A percentile compares a stretch with the other conserved stretches of the same genome.
These are phyloP conservation scores for Eudasyphora cyanicolor DNA, from an alignment of 2,888 invertebrate genomes.

Conservation along the genomic window DNA sequence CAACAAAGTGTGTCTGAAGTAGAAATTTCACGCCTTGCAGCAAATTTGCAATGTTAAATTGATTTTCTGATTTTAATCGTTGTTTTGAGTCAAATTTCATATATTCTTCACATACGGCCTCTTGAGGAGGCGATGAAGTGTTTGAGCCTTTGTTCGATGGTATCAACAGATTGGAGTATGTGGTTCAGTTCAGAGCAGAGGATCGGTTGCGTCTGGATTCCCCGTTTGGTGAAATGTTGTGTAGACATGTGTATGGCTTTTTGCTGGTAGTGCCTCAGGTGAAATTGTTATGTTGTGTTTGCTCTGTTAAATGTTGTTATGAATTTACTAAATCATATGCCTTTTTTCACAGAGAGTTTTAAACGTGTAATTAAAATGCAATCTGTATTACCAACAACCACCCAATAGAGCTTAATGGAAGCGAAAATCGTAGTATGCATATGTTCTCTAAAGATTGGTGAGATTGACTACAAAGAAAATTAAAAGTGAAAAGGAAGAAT, in stretches of 20 bases:
- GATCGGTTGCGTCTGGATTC: background rate
- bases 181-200: background rate
- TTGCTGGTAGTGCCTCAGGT: conserved; percentile 40
- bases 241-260: background rate
- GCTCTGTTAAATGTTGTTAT: conserved; percentile 69
- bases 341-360: conserved; percentile 61
- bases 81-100: conserved; percentile 68
- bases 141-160: background rate
- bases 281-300: conserved; percentile 63
- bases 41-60: conserved; percentile 73
- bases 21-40: conserved; percentile 76
- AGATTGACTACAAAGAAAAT: too few species aligned
- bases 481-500: too few species aligned
- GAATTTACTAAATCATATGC: conserved; percentile 69
- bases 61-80: conserved; percentile 71
- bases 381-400: conserved; percentile 68
- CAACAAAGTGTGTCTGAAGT: conserved; percentile 52
- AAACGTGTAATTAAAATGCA: conserved; percentile 77
- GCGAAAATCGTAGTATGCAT: too few species aligned
- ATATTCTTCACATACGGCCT: conserved; percentile 45
- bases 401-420: background rate
- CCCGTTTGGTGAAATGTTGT: too few species aligned
- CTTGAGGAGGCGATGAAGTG: background rate
- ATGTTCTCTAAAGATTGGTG: too few species aligned
- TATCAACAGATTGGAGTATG: background rate